A percentile compares a stretch with the other conserved stretches of the same genome.
Evolutionary conservation across 2,113 vertebrate species (phyloP).

Genomic region (Psammodynastes pulverulentus): DNA sequence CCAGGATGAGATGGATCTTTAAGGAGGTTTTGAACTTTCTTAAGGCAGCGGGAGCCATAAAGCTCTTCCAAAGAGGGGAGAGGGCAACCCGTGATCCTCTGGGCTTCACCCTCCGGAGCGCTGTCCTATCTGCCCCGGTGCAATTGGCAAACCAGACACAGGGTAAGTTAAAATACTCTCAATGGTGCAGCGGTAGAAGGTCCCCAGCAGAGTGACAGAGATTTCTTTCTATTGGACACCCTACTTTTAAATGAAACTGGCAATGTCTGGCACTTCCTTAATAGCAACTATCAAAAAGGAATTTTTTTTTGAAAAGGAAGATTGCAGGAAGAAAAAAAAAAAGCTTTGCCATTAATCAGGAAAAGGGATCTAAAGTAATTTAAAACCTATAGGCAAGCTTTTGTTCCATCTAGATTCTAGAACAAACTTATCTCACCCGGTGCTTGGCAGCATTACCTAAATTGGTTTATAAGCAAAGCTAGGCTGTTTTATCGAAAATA

Average conservation of each 20-base stretch:
- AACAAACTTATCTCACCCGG: background rate
- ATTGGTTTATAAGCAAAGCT: conserved; percentile 5
- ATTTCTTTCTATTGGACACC: background rate
- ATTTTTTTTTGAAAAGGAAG: background rate
- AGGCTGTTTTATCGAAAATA: background rate
- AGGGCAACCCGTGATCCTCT: no score
- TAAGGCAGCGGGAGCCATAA: no score
- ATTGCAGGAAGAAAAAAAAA: background rate
- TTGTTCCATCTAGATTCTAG: background rate
- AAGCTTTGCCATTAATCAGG: conserved; percentile 13
- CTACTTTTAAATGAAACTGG: background rate
- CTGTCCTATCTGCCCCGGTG: no score
- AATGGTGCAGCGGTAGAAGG: no score
- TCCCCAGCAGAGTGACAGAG: no score
- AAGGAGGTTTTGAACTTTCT: no score
- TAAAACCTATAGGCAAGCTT: background rate
- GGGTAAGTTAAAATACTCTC: no score
- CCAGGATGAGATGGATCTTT: no score
- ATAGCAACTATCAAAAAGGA: background rate
- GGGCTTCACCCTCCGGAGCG: no score
- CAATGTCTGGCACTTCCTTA: background rate
- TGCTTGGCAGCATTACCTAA: background rate
- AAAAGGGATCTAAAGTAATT: background rate
- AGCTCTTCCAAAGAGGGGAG: no score
- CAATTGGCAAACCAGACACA: no score